phyloP scores from a whole-genome alignment of 2,113 vertebrate genomes.

The Tragelaphus strepsiceros region DNA sequence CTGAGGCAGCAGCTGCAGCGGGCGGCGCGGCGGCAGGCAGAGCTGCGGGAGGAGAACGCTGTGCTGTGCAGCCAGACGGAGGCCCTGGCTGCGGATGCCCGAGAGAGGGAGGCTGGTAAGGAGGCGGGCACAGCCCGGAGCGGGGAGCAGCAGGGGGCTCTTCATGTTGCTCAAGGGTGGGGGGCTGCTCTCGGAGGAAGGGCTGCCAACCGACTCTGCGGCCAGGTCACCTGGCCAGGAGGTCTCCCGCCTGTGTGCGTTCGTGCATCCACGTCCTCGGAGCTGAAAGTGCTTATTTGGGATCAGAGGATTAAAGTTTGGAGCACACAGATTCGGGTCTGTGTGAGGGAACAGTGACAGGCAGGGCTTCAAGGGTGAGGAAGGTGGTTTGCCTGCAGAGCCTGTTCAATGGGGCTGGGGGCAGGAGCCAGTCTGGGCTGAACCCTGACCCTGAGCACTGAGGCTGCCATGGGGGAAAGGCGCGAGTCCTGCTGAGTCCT shows the following conservation, averaged over 20 bases:
- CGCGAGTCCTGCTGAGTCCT: background rate
- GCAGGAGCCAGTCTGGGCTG: background rate
- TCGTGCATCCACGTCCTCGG: fast-evolving
- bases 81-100: conserved; percentile 72
- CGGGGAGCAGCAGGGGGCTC: fast-evolving
- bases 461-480: background rate
- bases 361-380: background rate
- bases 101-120: conserved; percentile 75
- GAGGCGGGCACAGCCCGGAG: background rate
- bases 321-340: background rate
- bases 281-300: background rate
- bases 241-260: background rate
- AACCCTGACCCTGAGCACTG: background rate
- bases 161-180: background rate
- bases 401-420: background rate
- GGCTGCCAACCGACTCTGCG: background rate
- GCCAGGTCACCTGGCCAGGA: background rate
- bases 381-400: background rate
- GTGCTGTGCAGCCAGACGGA: conserved; percentile 75
- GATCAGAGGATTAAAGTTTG: background rate
- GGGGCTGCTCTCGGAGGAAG: background rate
- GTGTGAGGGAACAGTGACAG: background rate
- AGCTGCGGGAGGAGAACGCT: conserved; percentile 61
- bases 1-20: conserved; percentile 79
- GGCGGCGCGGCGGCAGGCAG: conserved; percentile 71